Base-by-base conservation (phyloP, 37 sponge, comb jelly and placozoan species). In the Dysidea cf. avara region DNA sequence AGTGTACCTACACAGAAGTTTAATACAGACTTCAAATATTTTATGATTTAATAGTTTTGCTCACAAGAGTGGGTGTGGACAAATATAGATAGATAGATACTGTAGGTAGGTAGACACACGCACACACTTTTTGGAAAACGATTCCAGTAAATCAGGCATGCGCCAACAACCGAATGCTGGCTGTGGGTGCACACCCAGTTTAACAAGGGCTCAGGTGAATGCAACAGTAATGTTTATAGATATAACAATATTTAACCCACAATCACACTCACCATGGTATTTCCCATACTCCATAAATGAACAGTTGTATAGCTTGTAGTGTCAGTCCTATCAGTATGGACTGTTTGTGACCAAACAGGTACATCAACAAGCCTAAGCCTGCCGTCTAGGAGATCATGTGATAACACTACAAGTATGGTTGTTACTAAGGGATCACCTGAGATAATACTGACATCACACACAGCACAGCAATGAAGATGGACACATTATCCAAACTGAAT, bases 401-500 rank as follows among this genome's bases (percentile, higher is more conserved):
- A 58, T 26, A 11, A 21, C n/a, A 58, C 24, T 21, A 58, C 25
- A 21, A 58, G n/a, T 64, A 7, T 64, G 18, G 25, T 49, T 11
- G 37, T 11, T 7, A 57, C 53, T 33, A 22, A 53, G 5, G 13
- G 17, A 52, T 34, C 34, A 84, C 85, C 73, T 84, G 85, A 13
- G 92, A 79, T 0, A 83, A 1, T 7, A 87, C 89, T 3, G 93
- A 81, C 12, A 87, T 61, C 18, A 90, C 53, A 61, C 91, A 91
- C 37, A 86, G 66, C 26, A 90, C 75, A 35, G 88, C 91, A 39
- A 87, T 87, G 75, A 87, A 95, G 37, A 83, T 52, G 17, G 88
- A 81, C 31, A 95, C 95, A 37, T 90, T 74, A 33, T 74, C 72
- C 7, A 77, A 56, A 16, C 75, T 48, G 72, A 94, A 90, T 0